Percentiles rank a stretch among this genome's conserved stretches.
Conservation (phyloP, 2,113 vertebrate species). For the Scalopus aquaticus region DNA sequence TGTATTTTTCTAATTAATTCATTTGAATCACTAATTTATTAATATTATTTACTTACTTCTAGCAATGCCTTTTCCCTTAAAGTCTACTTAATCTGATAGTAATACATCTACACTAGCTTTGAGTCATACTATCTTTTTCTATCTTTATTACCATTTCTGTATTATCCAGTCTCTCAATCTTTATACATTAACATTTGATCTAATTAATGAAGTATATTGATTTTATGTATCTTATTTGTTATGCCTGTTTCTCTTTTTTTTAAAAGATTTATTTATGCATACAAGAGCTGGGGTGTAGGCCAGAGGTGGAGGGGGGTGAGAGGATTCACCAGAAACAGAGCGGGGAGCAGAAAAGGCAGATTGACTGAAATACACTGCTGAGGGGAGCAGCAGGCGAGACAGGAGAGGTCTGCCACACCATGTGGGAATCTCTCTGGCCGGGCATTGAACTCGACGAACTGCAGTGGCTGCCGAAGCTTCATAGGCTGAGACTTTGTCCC, state of each 20-base stretch:
- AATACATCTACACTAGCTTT: neutral
- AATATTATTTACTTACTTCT: neutral
- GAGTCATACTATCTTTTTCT: neutral
- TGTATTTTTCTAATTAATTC: constrained; percentile 15
- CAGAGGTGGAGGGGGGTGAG: too few species aligned
- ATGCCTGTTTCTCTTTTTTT: neutral
- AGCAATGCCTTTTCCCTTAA: neutral
- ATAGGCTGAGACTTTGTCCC: too few species aligned
- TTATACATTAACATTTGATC: neutral
- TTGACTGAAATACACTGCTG: too few species aligned
- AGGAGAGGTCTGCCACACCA: too few species aligned
- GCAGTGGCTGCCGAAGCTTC: too few species aligned
- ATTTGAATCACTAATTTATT: neutral
- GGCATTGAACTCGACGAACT: too few species aligned
- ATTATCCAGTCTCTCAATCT: neutral
- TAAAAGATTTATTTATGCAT: too few species aligned
- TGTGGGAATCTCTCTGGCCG: too few species aligned
- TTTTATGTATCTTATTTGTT: constrained; percentile 15
- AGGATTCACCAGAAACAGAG: too few species aligned
- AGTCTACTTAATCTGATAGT: neutral
- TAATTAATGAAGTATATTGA: neutral
- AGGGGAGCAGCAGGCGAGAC: too few species aligned
- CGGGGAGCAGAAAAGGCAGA: too few species aligned
- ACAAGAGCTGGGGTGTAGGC: too few species aligned
- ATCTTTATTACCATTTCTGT: neutral